Conservation (phyloP, 2,888 invertebrate species). For the Stenolophus ochropezus region DNA sequence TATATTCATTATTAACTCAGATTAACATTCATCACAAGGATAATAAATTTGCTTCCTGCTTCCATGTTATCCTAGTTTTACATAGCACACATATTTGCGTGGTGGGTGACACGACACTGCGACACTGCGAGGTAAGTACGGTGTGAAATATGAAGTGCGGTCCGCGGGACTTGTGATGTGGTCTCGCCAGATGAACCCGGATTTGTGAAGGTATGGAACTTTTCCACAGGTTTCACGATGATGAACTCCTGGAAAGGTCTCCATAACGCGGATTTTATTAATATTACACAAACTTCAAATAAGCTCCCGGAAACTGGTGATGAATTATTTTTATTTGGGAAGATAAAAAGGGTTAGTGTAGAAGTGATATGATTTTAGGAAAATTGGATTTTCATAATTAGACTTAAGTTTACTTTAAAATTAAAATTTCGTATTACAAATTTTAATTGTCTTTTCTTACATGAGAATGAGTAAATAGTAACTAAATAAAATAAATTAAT, state of each 20-base stretch:
- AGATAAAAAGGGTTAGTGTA: not conserved
- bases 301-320: not conserved
- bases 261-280: not conserved
- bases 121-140: not conserved
- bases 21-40: not conserved
- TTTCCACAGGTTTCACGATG: constrained; percentile 12
- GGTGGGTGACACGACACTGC: not conserved
- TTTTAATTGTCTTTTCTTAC: not conserved
- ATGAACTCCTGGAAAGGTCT: not conserved
- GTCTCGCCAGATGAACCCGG: not conserved
- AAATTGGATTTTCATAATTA: not conserved
- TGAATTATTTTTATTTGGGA: not conserved
- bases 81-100: not conserved
- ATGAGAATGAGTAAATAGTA: too few species aligned
- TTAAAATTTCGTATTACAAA: not conserved
- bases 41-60: not conserved
- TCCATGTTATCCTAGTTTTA: not conserved
- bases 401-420: too few species aligned
- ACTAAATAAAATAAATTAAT: too few species aligned
- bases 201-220: constrained; percentile 16
- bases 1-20: not conserved
- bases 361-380: not conserved
- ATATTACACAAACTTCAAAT: not conserved
- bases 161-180: constrained; percentile 11
- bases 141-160: constrained; percentile 34